phyloP scores from a whole-genome alignment of 2,888 invertebrate species.

The Brachycybe producta region DNA sequence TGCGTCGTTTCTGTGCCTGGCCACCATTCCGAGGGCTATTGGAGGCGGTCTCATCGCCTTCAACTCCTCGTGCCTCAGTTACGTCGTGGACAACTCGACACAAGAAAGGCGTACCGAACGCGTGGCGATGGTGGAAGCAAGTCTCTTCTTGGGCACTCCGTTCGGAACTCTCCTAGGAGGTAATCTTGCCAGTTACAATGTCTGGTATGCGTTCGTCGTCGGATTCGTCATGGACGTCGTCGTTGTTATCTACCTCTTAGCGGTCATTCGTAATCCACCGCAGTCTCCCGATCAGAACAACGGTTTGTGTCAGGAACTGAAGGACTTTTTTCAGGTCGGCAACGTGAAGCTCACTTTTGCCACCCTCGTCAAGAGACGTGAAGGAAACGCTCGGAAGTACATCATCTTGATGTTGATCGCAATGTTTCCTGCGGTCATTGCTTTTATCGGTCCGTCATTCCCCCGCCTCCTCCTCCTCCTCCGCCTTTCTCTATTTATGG shows the following conservation, averaged over 20 bases:
- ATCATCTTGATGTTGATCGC: background rate
- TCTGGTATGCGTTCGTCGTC: background rate
- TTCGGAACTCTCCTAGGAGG: conserved; percentile 2
- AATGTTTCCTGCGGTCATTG: background rate
- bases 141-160: background rate
- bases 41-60: conserved; percentile 9
- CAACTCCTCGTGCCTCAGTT: conserved; percentile 5
- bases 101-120: conserved; percentile 2
- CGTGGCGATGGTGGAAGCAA: conserved; percentile 1
- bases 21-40: background rate
- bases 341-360: background rate
- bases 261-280: background rate
- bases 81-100: background rate
- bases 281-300: background rate
- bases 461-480: too few species aligned
- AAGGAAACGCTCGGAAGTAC: background rate
- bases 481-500: too few species aligned
- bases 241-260: background rate
- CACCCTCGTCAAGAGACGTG: conserved; percentile 2
- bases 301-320: too few species aligned
- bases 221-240: background rate
- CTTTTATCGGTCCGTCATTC: background rate
- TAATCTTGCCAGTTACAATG: background rate
- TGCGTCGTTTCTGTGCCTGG: background rate
- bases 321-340: too few species aligned